These are phyloP conservation scores for Heliocidaris tuberculata DNA, from an alignment of 35 echinoderm and acorn worm genomes.

Conservation along the genomic window DNA sequence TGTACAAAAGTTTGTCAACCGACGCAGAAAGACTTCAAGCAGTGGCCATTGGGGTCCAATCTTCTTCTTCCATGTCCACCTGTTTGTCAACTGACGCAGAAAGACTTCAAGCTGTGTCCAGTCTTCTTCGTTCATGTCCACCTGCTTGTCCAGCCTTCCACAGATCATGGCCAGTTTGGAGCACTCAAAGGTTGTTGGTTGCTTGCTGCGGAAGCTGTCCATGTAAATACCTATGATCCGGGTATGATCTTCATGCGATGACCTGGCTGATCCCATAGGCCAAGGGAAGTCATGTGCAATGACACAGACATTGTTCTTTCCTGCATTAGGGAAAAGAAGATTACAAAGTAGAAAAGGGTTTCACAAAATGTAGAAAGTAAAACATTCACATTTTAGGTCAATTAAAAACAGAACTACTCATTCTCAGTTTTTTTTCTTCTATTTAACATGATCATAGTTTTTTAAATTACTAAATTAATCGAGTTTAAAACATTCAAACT, in stretches of 20 bases:
- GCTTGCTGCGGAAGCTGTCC: not conserved
- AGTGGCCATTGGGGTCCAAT: no score
- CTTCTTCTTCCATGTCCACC: no score
- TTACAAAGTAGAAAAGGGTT: no score
- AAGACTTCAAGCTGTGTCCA: slow-evolving; percentile 3
- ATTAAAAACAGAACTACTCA: no score
- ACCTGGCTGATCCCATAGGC: not conserved
- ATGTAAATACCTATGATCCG: not conserved
- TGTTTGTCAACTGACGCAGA: not conserved
- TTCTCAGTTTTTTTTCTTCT: no score
- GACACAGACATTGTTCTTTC: not conserved
- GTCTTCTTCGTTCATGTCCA: slow-evolving; percentile 33
- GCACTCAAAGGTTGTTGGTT: slow-evolving; percentile 10
- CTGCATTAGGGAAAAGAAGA: not conserved
- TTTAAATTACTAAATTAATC: no score
- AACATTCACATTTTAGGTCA: no score
- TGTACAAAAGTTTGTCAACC: no score
- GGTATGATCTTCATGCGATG: not conserved
- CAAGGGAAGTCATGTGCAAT: slow-evolving; percentile 26
- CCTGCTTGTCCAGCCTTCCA: not conserved
- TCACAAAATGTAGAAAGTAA: no score
- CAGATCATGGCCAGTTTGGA: slow-evolving; percentile 26
- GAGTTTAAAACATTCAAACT: no score
- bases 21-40: no score
- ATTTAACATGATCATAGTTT: no score